Evolutionary conservation across 2,888 invertebrate species (phyloP), one percentile per base, ranked within the genome.

Genomic region (Thelaira solivaga): DNA sequence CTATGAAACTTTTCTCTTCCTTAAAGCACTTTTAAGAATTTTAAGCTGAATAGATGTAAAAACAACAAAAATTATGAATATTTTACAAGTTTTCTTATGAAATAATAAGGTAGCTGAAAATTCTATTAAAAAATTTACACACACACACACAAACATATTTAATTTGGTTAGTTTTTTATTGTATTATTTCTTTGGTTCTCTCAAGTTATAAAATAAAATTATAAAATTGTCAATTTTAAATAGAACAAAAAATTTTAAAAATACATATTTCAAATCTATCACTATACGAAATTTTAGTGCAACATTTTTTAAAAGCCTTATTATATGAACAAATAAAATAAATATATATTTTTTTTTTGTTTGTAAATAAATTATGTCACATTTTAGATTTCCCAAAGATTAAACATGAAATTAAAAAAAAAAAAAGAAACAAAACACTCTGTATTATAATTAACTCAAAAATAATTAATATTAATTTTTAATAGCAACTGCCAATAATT

Each of bases 301-400:
- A 64, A 62, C n/a, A 8, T 64, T 55, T 71, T 64, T 72, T 83
- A 72, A 49, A 75, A 76, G 71, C 65, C 67, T 61, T 64, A 74
- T 76, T 81, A 71, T 57, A 73, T 36, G 39, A 68, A 72, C 10
- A 16, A 59, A 65, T 43, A 26, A 18, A 24, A 0, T 22, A 41
- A 57, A 43, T 36, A 36, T 61, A 71, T n/a, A 49, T 20, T 51
- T 31, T 45, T 3, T n/a, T n/a, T n/a, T n/a, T n/a, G n/a, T n/a
- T 41, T 69, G 69, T 69, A 69, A 59, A 69, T 69, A 61, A 49
- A 7, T 39, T 43, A 61, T 41, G 36, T 36, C 5, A 51, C 24
- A 34, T 1, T 13, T 29, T 41, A 31, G 29, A 22, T 69, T 41
- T 29, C 13, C n/a, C 34, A 26, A 57, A 16, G 11, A 22, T 53